Base-by-base conservation (phyloP, 2,113 vertebrate species). In the Carassius carassius region DNA sequence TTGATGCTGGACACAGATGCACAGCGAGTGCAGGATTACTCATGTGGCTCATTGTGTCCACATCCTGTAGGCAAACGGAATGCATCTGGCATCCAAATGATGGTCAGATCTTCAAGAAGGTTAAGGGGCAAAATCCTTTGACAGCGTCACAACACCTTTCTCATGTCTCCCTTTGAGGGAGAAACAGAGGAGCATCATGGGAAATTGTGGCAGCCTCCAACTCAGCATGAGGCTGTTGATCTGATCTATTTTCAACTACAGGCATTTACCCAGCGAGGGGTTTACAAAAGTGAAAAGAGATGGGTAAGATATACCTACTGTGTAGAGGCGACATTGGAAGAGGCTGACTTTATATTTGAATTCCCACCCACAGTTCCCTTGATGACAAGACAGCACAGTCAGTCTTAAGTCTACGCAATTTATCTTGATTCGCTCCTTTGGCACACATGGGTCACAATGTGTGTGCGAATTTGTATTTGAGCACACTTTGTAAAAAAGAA, bases 311-410 rank as follows among this genome's bases (percentile, higher is more conserved):
- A 84, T 87, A 78, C 72, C 73, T 49, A 56, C 32, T 63, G 58
- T 78, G 82, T 72, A 78, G 8, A 44, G 29, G 6, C 44, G 23
- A 62, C 65, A 60, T 74, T 90, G 72, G 90, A 21, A 83, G 83
- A 78, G 85, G 78, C 78, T 47, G 90, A 87, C 82, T 58, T 86
- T 88, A 75, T 87, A 86, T 89, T 87, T 91, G 11, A 86, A 80
- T 85, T 63, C 84, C 65, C 88, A 29, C 63, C 70, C 49, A 54
- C 60, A 37, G 79, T 54, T 86, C 85, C 62, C 84, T 86, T 78
- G 78, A 77, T 86, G 78, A 51, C 47, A 80, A 70, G 65, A 49
- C 65, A 75, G 73, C 56, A 6, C 70, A 86, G 80, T 76, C 79
- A 65, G 5, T 81, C 25, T 49, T 73, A 58, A 70, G 49, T 81